Evolutionary conservation across 2,797 vertebrate genomes (phyloP), one percentile per base, ranked within the genome.

Genomic region (Silurus lanzhouensis): DNA sequence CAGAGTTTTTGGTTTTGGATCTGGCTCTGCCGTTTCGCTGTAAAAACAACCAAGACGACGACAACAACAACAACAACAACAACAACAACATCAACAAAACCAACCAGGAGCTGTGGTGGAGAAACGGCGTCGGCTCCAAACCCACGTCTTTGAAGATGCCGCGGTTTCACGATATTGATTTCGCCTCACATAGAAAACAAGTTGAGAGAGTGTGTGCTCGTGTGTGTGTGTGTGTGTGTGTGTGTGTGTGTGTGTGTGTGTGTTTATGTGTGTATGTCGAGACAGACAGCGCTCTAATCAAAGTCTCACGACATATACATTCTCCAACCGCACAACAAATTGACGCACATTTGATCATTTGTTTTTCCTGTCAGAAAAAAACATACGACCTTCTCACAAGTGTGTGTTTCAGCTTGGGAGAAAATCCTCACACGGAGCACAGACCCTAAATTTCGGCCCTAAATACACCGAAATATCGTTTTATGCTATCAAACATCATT

Each of bases 141-240:
- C 91, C 90, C 87, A 88, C 83, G 91, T 92, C 61, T 88, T 90
- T 91, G 92, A 93, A 92, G 91, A 91, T 91, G 90, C 91, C 87
- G 90, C 90, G 93, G 93, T 92, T 86, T 86, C 88, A 83, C 83
- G 89, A 88, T 94, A 95, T 95, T 92, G 93, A 95, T 95, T 88
- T 77, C 85, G 64, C 74, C 89, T 91, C 90, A 91, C 92, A 93
- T 93, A 91, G 88, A 93, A 93, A 93, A 93, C 90, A 92, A 93
- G 92, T 91, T 90, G 55, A 88, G 82, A 77, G 68, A 76, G 52
- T 66, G 83, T 88, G 77, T 89, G 87, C 83, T 85, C n/a, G 77
- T 80, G 44, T 14, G 52, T 52, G 48, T 90, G 55, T 88, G 82
- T 80, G 68, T 71, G 52, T 66, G 83, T 88, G n/a, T n/a, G n/a